Conservation (phyloP, 2,888 invertebrate genomes). For the Acleris laterana region DNA sequence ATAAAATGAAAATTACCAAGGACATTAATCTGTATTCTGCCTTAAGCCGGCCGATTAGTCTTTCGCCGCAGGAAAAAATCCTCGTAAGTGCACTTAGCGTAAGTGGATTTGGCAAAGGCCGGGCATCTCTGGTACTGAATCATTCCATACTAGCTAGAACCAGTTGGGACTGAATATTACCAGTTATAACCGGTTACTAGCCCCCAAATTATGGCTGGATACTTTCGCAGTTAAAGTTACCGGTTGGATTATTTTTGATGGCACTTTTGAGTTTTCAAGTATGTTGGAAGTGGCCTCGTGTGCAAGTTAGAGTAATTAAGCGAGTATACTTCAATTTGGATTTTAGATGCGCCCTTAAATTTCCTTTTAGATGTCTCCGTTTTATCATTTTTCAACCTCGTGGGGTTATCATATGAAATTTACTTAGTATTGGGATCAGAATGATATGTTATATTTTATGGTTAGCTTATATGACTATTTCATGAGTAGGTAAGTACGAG, state of each 20-base stretch:
- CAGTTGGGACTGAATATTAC: constrained; percentile 32
- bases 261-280: constrained; percentile 22
- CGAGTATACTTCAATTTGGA: neutral
- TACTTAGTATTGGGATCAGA: too few species aligned
- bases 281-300: neutral
- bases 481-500: too few species aligned
- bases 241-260: constrained; percentile 30
- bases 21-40: constrained; percentile 51
- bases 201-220: constrained; percentile 31
- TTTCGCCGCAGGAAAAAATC: constrained; percentile 47
- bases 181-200: constrained; percentile 35
- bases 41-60: constrained; percentile 52
- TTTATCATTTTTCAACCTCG: too few species aligned
- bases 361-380: too few species aligned
- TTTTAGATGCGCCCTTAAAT: neutral
- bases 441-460: too few species aligned
- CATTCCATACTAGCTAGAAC: constrained; percentile 27
- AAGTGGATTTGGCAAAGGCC: constrained; percentile 64
- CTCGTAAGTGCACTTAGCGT: constrained; percentile 55
- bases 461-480: too few species aligned
- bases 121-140: constrained; percentile 25
- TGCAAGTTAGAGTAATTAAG: too few species aligned
- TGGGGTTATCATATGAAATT: too few species aligned
- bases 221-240: constrained; percentile 32
- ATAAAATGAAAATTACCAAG: constrained; percentile 45